phyloP scores from a whole-genome alignment of 64 coral and sea anemone species.

The Cladopsammia gracilis region DNA sequence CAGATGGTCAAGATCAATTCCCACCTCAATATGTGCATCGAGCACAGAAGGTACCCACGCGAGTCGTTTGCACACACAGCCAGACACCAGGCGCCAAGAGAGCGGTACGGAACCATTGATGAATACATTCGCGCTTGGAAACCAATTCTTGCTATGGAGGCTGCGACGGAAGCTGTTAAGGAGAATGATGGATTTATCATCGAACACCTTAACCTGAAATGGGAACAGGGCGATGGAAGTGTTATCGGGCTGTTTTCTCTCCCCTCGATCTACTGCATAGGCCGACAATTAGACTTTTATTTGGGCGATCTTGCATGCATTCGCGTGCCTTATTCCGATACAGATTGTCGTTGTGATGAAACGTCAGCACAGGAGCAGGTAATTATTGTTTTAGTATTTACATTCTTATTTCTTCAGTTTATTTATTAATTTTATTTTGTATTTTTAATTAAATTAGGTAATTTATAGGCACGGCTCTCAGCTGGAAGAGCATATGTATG shows the following conservation, averaged over 20 bases:
- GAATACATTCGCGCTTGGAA: slow-evolving; percentile 56
- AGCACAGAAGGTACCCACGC: slow-evolving; percentile 60
- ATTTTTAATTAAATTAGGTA: too few relatives aligned
- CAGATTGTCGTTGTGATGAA: background rate
- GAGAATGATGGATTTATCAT: slow-evolving; percentile 78
- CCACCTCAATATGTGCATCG: slow-evolving; percentile 65
- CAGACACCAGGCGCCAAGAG: slow-evolving; percentile 35
- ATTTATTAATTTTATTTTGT: too few relatives aligned
- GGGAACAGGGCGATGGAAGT: background rate
- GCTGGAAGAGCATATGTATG: too few relatives aligned
- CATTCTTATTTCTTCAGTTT: too few relatives aligned
- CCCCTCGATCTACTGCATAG: background rate
- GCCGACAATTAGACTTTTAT: slow-evolving; percentile 22
- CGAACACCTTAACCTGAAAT: slow-evolving; percentile 31
- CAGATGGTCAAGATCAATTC: slow-evolving; percentile 63
- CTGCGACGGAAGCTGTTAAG: slow-evolving; percentile 47
- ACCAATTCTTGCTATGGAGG: slow-evolving; percentile 79
- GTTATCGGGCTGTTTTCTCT: slow-evolving; percentile 17
- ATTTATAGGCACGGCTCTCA: too few relatives aligned
- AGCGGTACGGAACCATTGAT: slow-evolving; percentile 40
- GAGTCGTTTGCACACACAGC: slow-evolving; percentile 60
- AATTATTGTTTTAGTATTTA: too few relatives aligned
- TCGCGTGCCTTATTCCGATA: background rate
- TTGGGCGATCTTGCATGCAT: slow-evolving; percentile 44
- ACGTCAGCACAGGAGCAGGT: background rate